Conservation (phyloP, 2,113 vertebrate species). For the Gnathonemus longibarbis region DNA sequence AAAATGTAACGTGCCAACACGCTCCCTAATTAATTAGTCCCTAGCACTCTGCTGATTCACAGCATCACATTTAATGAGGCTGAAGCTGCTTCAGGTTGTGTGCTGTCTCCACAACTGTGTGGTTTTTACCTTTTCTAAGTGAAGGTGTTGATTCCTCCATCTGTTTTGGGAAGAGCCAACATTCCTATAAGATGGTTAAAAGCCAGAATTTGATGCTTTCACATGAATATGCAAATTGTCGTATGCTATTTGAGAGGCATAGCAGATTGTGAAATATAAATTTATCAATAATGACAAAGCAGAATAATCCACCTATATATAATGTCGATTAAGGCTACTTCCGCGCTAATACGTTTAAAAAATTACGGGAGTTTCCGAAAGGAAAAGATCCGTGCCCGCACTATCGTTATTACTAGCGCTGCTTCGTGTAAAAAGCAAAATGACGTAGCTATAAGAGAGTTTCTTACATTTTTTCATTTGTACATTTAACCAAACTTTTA, state of each 20-base stretch:
- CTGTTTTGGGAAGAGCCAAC: slow-evolving; percentile 54
- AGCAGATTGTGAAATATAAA: background rate
- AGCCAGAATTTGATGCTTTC: slow-evolving; percentile 15
- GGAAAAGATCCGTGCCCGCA: background rate
- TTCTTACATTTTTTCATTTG: too few relatives aligned
- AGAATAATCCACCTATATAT: background rate
- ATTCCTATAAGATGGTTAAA: slow-evolving; percentile 56
- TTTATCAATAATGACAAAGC: background rate
- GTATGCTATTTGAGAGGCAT: background rate
- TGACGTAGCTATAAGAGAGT: too few relatives aligned
- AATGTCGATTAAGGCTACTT: background rate
- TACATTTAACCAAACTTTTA: too few relatives aligned
- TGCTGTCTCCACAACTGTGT: background rate
- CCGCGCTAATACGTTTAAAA: too few relatives aligned
- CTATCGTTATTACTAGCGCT: too few relatives aligned
- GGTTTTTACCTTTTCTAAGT: slow-evolving; percentile 48
- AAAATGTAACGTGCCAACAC: slow-evolving; percentile 39
- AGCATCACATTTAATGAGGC: slow-evolving; percentile 64
- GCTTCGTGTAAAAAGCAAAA: too few relatives aligned
- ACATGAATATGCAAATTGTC: background rate
- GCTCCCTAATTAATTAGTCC: slow-evolving; percentile 48
- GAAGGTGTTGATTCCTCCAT: slow-evolving; percentile 62
- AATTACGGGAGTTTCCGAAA: background rate
- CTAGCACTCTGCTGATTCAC: slow-evolving; percentile 48
- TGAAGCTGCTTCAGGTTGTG: slow-evolving; percentile 59